Percentiles rank a stretch among this genome's conserved stretches.
These are phyloP conservation scores for Gymnocephalus cernua DNA, from an alignment of 2,113 vertebrate species.

Conservation along the genomic window DNA sequence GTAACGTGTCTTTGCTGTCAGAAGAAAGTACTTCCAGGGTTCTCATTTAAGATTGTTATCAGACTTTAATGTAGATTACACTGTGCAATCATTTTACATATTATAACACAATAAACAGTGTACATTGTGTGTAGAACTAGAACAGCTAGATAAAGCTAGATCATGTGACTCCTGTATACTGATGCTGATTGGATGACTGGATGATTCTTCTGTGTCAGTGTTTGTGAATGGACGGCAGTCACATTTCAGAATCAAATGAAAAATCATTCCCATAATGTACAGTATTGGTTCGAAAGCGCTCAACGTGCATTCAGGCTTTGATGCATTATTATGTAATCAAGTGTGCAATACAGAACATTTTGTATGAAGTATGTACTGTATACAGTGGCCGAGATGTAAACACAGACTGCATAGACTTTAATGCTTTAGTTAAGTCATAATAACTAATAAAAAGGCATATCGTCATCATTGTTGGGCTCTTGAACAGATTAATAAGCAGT, in stretches of 20 bases:
- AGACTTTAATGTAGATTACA: constrained; percentile 56
- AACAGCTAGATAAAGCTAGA: constrained; percentile 16
- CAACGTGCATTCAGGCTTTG: constrained; percentile 24
- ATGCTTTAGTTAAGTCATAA: constrained; percentile 31
- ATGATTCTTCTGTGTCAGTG: constrained; percentile 33
- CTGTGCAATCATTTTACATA: constrained; percentile 58
- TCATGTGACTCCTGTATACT: constrained; percentile 45
- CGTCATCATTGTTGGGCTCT: constrained; percentile 4
- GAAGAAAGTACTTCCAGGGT: constrained; percentile 37
- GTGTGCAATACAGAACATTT: constrained; percentile 62
- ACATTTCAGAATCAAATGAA: constrained; percentile 24
- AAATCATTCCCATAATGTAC: constrained; percentile 26
- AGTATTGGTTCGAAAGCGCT: constrained; percentile 40
- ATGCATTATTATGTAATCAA: constrained; percentile 48
- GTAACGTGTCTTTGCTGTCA: constrained; percentile 54
- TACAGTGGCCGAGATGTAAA: constrained; percentile 42
- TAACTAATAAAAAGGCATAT: constrained; percentile 43
- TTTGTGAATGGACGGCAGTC: constrained; percentile 39
- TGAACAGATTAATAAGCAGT: constrained; percentile 14
- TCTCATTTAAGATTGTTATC: constrained; percentile 51
- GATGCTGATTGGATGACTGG: constrained; percentile 41
- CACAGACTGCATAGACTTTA: constrained; percentile 1
- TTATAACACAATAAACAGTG: constrained; percentile 28
- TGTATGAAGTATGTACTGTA: constrained; percentile 64
- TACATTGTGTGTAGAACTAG: constrained; percentile 40